Percentiles rank a stretch among this genome's conserved stretches.
Conservation (phyloP, 2,888 invertebrate species). For the Palloptera scutellata region DNA sequence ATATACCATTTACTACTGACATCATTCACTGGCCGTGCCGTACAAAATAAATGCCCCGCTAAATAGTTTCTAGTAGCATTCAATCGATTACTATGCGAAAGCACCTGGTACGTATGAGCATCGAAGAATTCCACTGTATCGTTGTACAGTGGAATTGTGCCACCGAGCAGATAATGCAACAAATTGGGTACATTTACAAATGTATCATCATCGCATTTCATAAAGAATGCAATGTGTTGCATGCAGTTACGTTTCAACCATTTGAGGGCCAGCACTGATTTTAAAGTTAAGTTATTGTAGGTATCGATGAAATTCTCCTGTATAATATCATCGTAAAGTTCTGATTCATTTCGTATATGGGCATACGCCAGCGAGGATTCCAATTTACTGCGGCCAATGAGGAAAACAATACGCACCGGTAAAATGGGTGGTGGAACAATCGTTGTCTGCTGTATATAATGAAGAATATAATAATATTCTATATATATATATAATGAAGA, state of each 20-base stretch:
- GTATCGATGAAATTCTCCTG: constrained; percentile 85
- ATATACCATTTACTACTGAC: constrained; percentile 83
- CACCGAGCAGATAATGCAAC: constrained; percentile 65
- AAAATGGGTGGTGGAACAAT: constrained; percentile 33
- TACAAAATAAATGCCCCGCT: constrained; percentile 80
- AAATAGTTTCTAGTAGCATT: constrained; percentile 67
- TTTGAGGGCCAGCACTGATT: constrained; percentile 85
- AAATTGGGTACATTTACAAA: constrained; percentile 81
- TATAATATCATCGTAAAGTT: constrained; percentile 77
- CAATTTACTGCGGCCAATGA: constrained; percentile 54
- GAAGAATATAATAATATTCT: constrained; percentile 21
- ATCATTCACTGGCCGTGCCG: constrained; percentile 78
- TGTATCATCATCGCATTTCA: constrained; percentile 89
- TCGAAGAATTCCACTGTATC: constrained; percentile 60
- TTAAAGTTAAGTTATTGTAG: constrained; percentile 86
- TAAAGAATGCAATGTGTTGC: constrained; percentile 71
- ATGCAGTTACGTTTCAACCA: constrained; percentile 77
- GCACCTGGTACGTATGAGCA: constrained; percentile 49
- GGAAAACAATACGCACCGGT: constrained; percentile 56
- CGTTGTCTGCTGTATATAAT: constrained; percentile 29
- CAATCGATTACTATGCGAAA: constrained; percentile 54
- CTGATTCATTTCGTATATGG: constrained; percentile 72
- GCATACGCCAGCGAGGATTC: constrained; percentile 38
- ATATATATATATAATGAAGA: too few species aligned
- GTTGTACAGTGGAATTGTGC: constrained; percentile 63